These are phyloP conservation scores for Heliconius aoede DNA, from an alignment of 2,888 invertebrate species.

Conservation along the genomic window DNA sequence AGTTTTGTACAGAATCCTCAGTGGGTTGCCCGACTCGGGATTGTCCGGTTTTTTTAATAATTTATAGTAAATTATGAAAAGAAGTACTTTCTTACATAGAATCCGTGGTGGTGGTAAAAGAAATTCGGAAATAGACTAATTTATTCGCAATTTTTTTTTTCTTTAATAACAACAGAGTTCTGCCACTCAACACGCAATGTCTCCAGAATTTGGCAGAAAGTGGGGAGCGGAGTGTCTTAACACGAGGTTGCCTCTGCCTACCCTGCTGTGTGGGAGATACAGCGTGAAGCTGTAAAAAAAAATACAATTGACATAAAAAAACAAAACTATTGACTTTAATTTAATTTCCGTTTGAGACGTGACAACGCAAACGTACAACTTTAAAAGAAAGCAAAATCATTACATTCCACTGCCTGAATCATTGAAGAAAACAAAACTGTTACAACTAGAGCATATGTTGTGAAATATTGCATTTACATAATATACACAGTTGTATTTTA, in stretches of 20 bases:
- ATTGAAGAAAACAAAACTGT: constrained; percentile 15
- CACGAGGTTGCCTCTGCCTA: too few relatives aligned
- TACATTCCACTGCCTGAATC: constrained; percentile 42
- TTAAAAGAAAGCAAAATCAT: constrained; percentile 49
- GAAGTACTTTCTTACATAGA: not conserved
- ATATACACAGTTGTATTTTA: not conserved
- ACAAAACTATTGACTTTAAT: not conserved
- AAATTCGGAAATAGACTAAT: too few relatives aligned
- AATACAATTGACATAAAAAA: not conserved
- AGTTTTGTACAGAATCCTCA: too few relatives aligned
- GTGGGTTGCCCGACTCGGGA: too few relatives aligned
- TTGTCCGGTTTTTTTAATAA: too few relatives aligned
- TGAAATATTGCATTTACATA: constrained; percentile 20
- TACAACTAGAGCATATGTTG: constrained; percentile 13
- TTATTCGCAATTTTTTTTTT: too few relatives aligned
- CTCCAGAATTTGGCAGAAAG: too few relatives aligned
- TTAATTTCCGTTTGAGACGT: constrained; percentile 24
- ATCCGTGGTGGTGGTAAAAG: not conserved
- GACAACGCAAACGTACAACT: constrained; percentile 34
- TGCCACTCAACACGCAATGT: too few relatives aligned
- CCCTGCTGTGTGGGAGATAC: too few relatives aligned
- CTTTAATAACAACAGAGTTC: too few relatives aligned
- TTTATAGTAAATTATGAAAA: not conserved
- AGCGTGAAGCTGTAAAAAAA: too few relatives aligned
- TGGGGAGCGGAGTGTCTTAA: too few relatives aligned